Percentiles rank a stretch among this genome's conserved stretches.
These are phyloP conservation scores for Microchrysa polita DNA, from an alignment of 2,888 invertebrate genomes.

Conservation along the genomic window DNA sequence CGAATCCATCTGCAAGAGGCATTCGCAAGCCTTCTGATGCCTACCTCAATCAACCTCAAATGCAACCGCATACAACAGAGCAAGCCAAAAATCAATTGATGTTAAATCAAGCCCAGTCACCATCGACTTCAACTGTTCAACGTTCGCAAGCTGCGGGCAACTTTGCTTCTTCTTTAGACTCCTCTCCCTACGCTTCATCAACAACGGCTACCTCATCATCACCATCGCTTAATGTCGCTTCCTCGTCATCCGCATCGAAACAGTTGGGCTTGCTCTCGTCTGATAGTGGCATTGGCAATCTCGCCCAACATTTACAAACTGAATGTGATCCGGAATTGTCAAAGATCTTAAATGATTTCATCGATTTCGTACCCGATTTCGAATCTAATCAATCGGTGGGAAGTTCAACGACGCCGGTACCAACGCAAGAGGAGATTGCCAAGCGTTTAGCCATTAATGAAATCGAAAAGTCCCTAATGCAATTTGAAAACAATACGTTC, in stretches of 20 bases:
- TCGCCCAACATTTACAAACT: conserved; percentile 54
- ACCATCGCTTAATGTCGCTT: conserved; percentile 40
- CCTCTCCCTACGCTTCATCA: conserved; percentile 56
- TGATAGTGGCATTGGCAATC: conserved; percentile 37
- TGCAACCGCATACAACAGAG: conserved; percentile 58
- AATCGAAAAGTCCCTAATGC: conserved; percentile 92
- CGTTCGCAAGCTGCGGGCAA: conserved; percentile 52
- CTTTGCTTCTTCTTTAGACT: conserved; percentile 46
- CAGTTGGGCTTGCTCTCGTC: conserved; percentile 47
- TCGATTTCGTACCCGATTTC: conserved; percentile 78
- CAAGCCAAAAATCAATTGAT: conserved; percentile 55
- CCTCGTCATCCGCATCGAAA: conserved; percentile 49
- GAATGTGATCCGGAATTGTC: conserved; percentile 76
- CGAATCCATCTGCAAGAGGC: conserved; percentile 48
- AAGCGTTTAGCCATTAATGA: conserved; percentile 87
- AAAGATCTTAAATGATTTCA: conserved; percentile 85
- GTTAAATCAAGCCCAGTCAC: conserved; percentile 50
- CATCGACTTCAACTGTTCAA: conserved; percentile 53
- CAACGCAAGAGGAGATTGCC: conserved; percentile 62
- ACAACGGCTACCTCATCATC: conserved; percentile 54
- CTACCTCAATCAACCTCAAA: conserved; percentile 55
- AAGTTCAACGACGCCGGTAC: conserved; percentile 55
- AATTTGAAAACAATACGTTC: conserved; percentile 72
- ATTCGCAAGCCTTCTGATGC: conserved; percentile 52
- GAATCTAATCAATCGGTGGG: conserved; percentile 53